Percentiles rank a stretch among this genome's conserved stretches.
These are phyloP conservation scores for Gonatopus flavifemur DNA, from an alignment of 1,140 invertebrate genomes.

Conservation along the genomic window DNA sequence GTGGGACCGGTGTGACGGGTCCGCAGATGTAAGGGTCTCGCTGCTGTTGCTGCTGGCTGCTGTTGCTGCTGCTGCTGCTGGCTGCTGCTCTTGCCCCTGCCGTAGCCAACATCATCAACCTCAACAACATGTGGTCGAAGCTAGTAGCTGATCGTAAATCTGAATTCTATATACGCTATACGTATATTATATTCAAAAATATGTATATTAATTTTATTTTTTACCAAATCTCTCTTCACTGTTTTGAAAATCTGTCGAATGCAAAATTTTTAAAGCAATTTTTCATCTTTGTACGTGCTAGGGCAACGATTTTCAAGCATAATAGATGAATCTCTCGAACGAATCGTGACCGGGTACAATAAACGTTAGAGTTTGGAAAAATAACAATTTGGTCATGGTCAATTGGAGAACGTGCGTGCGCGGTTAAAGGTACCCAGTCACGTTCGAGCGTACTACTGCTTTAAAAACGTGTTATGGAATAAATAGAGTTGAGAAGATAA, in stretches of 20 bases:
- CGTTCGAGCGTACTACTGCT: constrained; percentile 5
- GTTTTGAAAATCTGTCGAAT: too few species aligned
- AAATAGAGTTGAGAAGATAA: too few species aligned
- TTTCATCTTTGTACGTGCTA: too few species aligned
- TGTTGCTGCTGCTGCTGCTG: constrained; percentile 7
- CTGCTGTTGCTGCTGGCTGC: neutral
- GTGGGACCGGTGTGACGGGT: constrained; percentile 56
- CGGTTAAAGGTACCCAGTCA: constrained; percentile 17
- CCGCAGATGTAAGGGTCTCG: constrained; percentile 50
- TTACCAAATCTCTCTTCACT: too few species aligned
- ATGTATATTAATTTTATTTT: too few species aligned
- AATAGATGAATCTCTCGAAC: constrained; percentile 33
- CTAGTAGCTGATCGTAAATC: constrained; percentile 35
- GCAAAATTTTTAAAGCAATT: too few species aligned
- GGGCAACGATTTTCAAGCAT: too few species aligned
- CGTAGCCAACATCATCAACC: constrained; percentile 28
- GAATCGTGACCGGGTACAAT: too few species aligned
- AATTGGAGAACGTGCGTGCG: constrained; percentile 11
- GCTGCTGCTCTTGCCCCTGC: neutral
- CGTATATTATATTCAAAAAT: too few species aligned
- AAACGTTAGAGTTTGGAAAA: constrained; percentile 17
- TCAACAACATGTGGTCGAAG: constrained; percentile 41
- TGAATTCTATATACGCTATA: too few species aligned
- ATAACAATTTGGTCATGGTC: constrained; percentile 11
- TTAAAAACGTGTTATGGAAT: constrained; percentile 13